These are phyloP conservation scores for Taxidea taxus DNA, from an alignment of 2,113 vertebrate species.

Conservation along the genomic window DNA sequence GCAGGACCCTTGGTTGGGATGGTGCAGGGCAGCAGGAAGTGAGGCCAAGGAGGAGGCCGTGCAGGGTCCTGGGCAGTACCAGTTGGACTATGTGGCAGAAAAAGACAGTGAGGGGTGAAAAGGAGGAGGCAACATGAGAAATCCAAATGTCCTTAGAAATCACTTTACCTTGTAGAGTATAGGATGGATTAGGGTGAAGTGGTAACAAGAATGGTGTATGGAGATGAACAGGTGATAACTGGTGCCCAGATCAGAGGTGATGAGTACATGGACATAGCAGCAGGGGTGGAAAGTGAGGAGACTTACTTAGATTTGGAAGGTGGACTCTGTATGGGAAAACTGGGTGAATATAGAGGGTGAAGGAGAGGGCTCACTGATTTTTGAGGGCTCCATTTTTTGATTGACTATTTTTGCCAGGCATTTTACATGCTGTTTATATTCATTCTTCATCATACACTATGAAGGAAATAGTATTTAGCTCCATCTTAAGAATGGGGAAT, in stretches of 20 bases:
- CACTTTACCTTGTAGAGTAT: neutral
- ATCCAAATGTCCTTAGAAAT: neutral
- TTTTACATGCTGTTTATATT: neutral
- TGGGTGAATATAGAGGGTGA: neutral
- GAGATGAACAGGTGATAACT: neutral
- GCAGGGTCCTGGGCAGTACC: neutral
- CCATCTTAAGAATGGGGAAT: neutral
- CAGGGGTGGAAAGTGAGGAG: neutral
- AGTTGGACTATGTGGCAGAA: neutral
- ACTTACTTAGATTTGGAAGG: neutral
- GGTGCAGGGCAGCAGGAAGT: too few species aligned
- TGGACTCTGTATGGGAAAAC: neutral
- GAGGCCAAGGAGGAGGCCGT: neutral
- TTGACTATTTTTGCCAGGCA: neutral
- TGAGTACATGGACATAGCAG: neutral
- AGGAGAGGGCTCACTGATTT: neutral
- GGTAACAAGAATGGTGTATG: neutral
- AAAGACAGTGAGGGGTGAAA: neutral
- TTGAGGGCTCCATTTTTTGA: neutral
- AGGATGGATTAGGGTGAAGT: neutral
- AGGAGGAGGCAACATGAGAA: neutral
- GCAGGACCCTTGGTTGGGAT: neutral
- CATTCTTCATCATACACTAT: neutral
- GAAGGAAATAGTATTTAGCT: neutral
- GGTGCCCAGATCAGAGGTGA: neutral